Evolutionary conservation across 2,888 invertebrate species (phyloP).

Genomic region (Rambutsinella grinnellia): DNA sequence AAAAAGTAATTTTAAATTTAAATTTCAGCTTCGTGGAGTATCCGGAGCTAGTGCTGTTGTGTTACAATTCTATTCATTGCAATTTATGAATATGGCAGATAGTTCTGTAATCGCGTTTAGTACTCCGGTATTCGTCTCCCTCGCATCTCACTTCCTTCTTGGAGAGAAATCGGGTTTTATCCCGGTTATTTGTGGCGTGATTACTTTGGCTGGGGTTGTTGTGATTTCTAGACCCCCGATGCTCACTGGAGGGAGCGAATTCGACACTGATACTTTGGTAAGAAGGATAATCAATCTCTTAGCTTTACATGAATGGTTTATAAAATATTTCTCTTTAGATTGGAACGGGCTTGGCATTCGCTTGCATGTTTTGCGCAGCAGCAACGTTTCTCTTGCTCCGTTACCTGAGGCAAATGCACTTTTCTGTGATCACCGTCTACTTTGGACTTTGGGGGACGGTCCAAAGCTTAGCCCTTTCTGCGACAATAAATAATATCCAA

Average conservation of each 20-base stretch:
- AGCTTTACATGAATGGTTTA: background rate
- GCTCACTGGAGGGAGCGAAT: conserved; percentile 57
- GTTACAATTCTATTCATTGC: conserved; percentile 60
- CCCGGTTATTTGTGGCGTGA: conserved; percentile 50
- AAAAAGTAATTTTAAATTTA: background rate
- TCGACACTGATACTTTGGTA: conserved; percentile 59
- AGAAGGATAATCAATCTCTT: conserved; percentile 4
- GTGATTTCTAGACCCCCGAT: conserved; percentile 62
- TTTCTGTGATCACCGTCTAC: conserved; percentile 85
- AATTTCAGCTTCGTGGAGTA: conserved; percentile 43
- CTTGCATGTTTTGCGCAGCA: conserved; percentile 58
- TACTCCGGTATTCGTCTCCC: conserved; percentile 48
- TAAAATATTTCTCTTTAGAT: conserved; percentile 40
- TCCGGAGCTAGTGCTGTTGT: conserved; percentile 54
- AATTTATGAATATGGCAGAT: conserved; percentile 60
- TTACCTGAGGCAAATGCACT: conserved; percentile 87
- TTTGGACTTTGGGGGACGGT: conserved; percentile 62
- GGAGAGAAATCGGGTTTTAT: conserved; percentile 63
- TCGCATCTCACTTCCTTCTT: conserved; percentile 53
- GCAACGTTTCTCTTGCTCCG: conserved; percentile 80
- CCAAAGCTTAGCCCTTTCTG: conserved; percentile 48
- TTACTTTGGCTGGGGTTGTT: conserved; percentile 57
- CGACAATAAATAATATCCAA: conserved; percentile 39
- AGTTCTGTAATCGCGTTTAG: conserved; percentile 57
- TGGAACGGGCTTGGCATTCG: conserved; percentile 57